Base-by-base conservation (phyloP, 2,888 invertebrate genomes). In the Drosophila diplacantha region DNA sequence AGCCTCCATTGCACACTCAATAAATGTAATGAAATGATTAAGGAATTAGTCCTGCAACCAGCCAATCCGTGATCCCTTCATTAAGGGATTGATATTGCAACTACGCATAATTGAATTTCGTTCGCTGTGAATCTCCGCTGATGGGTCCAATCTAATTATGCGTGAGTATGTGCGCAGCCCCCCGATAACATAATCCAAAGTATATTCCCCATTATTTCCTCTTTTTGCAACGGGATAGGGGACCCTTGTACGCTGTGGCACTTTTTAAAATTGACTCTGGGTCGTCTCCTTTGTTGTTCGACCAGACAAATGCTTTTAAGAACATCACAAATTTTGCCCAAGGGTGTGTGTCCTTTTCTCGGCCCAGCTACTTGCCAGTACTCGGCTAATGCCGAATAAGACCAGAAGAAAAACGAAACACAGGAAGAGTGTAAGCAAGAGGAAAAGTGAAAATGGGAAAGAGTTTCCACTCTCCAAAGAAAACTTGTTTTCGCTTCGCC, bases 251-350 rank as follows among this genome's bases (percentile, higher is more conserved):
- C 32, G 55, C 51, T 53, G 38, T 37, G 65, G 68, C 76, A 76
- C 77, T 69, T 73, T 73, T 67, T 47, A 57, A 83, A 78, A 81
- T 83, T 83, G 75, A 73, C 81, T 79, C 52, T 7, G 52, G 53
- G 34, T 39, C 35, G 34, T 31, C 29, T 62, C 52, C 58, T 58
- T 71, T 58, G 71, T 58, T 51, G 44, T 47, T 58, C 34, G 51
- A 49, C 44, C 67, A 69, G 81, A 81, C 66, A 81, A 78, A 83
- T 83, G 79, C 83, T 78, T 78, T 78, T 78, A 78, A 71, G 73
- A 75, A 68, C 77, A 59, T 37, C 65, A 62, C 75, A 53, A 59
- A 70, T 77, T 77, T 73, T 44, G 79, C 81, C 83, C 71, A 57
- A 73, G 79, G 81, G 72, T 79, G 73, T 71, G 79, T 81, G 83